Evolutionary conservation across 2,888 invertebrate genomes (phyloP), one percentile per base, ranked within the genome.

Genomic region (Digitonthophagus gazella): DNA sequence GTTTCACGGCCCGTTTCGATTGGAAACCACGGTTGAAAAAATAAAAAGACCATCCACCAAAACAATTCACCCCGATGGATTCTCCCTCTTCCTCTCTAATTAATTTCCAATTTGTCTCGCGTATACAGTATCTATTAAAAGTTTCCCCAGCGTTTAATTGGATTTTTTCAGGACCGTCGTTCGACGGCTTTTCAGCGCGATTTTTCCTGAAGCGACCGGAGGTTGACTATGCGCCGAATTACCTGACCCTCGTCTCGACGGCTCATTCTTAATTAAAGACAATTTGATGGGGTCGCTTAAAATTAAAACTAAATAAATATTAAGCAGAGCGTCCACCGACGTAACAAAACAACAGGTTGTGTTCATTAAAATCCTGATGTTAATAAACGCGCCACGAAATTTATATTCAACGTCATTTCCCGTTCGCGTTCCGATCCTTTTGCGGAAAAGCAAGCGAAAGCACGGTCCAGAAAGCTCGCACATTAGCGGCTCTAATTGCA

Each of bases 401-500:
- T n/a, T n/a, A n/a, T n/a, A n/a, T n/a, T n/a, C n/a, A 44, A 44
- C 6, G 28, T 11, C 6, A 44, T 44, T 44, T 44, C 11, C 11
- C 6, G 3, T 44, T 44, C 11, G 6, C 6, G 3, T 5, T 3
- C 3, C 28, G 11, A 44, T 44, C 28, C 28, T 44, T 44, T 44
- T 44, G 6, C 28, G 11, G 28, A 44, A 44, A 44, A 2, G 28
- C 28, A 44, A 44, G 11, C 8, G 2, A 44, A 44, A 44, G 28
- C 28, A 44, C 28, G 28, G 28, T 44, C 11, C 28, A 44, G 6
- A 44, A 1, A 44, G 28, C 11, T 8, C 20, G 61, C 20, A 20
- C 14, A 61, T 61, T 61, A 61, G 14, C 22, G 44, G 67, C 58
- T 67, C 58, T 67, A 67, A 67, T 67, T 67, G 58, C 61, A 58